These are phyloP conservation scores for Bombus breviceps DNA, from an alignment of 1,140 invertebrate genomes.

Conservation along the genomic window DNA sequence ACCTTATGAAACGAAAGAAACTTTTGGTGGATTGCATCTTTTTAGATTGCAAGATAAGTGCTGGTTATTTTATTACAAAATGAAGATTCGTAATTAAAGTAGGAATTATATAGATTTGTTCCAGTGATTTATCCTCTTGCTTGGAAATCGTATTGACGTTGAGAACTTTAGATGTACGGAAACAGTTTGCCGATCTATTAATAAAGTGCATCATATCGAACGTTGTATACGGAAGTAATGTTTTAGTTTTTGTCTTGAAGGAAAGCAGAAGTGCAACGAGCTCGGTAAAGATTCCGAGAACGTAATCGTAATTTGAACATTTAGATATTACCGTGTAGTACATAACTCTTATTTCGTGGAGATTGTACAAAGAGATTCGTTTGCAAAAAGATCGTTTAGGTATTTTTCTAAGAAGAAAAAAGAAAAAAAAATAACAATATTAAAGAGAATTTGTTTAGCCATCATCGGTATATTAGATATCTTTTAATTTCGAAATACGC, in stretches of 20 bases:
- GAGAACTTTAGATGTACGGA: too few relatives aligned
- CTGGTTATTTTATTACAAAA: background rate
- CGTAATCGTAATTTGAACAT: background rate
- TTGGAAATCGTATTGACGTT: background rate
- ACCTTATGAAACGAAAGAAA: too few relatives aligned
- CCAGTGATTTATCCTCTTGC: background rate
- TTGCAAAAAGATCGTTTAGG: background rate
- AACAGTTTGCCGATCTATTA: slow-evolving; percentile 5
- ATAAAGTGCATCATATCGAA: background rate
- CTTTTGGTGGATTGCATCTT: too few relatives aligned
- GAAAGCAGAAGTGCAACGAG: background rate
- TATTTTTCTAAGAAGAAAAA: background rate
- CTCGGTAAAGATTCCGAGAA: background rate
- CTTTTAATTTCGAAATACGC: background rate
- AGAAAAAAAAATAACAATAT: too few relatives aligned
- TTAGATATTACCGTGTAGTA: background rate
- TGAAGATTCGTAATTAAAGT: background rate
- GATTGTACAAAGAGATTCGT: background rate
- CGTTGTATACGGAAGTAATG: background rate
- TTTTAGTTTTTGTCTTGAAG: background rate
- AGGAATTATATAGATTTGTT: background rate
- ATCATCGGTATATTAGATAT: too few relatives aligned
- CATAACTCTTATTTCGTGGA: background rate
- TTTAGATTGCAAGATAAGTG: background rate
- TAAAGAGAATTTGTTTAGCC: too few relatives aligned